Base-by-base conservation (phyloP, 2,113 vertebrate genomes). In the Cavia aperea region DNA sequence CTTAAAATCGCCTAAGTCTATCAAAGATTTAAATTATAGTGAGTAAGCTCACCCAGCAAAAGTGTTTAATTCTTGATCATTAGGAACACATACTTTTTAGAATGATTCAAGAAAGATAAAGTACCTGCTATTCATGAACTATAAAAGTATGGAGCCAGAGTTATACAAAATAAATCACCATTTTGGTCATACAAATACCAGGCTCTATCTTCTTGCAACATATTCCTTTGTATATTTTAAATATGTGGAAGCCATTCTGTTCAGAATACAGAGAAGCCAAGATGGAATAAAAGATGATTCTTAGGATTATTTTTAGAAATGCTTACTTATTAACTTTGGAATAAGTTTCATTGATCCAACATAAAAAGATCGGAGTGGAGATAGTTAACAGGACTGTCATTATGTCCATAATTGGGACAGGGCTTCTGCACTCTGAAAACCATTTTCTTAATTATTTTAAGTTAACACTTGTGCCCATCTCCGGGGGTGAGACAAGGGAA, bases 391-490 rank as follows among this genome's bases (percentile, higher is more conserved):
- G 91, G 86, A 94, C 73, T 72, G 89, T 93, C 96, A 96, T 97
- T 93, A 91, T 92, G 87, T 93, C 96, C 93, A 85, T 96, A 97
- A 97, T 93, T 97, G 96, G 94, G 96, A 97, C 97, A 97, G 96
- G 95, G 95, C 94, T 95, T 93, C 96, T 97, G 97, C 97, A 96
- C 96, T 97, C 96, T 94, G 94, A 97, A 98, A 98, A 97, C 97
- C 98, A 98, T 98, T 99, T 98, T 97, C 98, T 98, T 99, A 99
- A 99, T 99, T 98, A 98, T 98, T 99, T 98, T 97, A 98, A 93
- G 96, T 97, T 98, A 98, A 98, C 97, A 97, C 97, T 98, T 97
- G 97, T 98, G 98, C 97, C 97, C 97, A 96, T 97, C 95, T 96
- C n/a, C 65, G 86, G 39, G 14, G 78, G 51, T 65, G 63, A 66